phyloP scores from a whole-genome alignment of 1,140 invertebrate genomes.

The Drosophila pallidifrons region DNA sequence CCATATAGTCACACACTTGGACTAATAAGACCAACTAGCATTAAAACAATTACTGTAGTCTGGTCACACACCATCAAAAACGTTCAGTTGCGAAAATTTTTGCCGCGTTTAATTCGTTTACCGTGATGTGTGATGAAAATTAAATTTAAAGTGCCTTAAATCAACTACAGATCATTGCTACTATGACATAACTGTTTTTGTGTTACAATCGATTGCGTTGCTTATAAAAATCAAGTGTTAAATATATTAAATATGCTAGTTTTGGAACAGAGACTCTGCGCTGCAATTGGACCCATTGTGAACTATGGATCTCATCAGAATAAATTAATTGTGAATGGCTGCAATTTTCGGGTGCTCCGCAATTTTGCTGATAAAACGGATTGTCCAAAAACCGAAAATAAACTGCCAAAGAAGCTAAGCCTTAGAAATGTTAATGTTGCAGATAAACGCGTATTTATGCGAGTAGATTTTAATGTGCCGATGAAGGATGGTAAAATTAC shows the following conservation, averaged over 20 bases:
- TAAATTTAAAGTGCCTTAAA: background rate
- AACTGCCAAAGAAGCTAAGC: slow-evolving; percentile 89
- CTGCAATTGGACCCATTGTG: background rate
- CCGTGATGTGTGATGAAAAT: background rate
- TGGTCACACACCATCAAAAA: slow-evolving; percentile 8
- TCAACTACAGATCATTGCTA: background rate
- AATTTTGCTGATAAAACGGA: background rate
- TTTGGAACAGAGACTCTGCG: slow-evolving; percentile 1
- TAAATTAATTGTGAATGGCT: background rate
- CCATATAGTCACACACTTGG: background rate
- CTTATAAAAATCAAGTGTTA: background rate
- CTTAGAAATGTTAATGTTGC: slow-evolving; percentile 91
- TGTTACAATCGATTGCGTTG: background rate
- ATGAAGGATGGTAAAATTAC: slow-evolving; percentile 98
- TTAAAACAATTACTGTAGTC: background rate
- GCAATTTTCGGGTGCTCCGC: background rate
- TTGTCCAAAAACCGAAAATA: background rate
- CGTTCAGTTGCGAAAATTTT: background rate
- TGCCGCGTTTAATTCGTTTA: background rate
- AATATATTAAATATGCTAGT: background rate
- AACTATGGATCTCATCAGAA: background rate
- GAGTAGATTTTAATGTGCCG: slow-evolving; percentile 99
- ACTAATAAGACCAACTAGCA: background rate
- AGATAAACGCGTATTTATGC: slow-evolving; percentile 92
- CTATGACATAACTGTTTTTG: slow-evolving; percentile 3